These are phyloP conservation scores for Aphaenogaster ashmeadi DNA, from an alignment of 1,140 invertebrate genomes.

Conservation along the genomic window DNA sequence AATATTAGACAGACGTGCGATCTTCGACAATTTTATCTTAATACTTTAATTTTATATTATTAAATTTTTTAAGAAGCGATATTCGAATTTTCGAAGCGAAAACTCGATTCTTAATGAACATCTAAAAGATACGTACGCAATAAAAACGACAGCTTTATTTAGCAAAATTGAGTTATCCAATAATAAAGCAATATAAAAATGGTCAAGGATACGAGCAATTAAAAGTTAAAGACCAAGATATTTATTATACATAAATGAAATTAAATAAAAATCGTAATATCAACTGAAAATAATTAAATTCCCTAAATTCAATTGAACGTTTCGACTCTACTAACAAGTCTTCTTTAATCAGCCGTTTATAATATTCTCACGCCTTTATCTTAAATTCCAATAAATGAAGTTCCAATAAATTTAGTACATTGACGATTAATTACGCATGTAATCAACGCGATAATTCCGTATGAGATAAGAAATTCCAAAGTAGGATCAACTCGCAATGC, in stretches of 20 bases:
- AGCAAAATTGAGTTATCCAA: background rate
- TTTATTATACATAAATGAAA: too few species aligned
- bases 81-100: background rate
- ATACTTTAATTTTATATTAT: constrained; percentile 1
- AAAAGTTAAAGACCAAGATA: too few species aligned
- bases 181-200: background rate
- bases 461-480: background rate
- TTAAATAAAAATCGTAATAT: too few species aligned
- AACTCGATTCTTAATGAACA: background rate
- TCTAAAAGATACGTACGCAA: background rate
- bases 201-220: too few species aligned
- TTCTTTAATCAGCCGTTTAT: background rate
- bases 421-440: background rate
- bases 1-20: background rate
- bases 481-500: background rate
- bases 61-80: background rate
- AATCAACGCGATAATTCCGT: constrained; percentile 1
- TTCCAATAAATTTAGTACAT: background rate
- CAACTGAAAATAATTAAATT: too few species aligned
- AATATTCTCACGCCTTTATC: background rate
- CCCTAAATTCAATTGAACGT: too few species aligned
- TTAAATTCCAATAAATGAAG: background rate
- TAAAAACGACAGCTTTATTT: background rate
- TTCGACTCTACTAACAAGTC: too few species aligned
- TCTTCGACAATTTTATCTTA: background rate